Evolutionary conservation across 2,888 invertebrate species (phyloP), one percentile per base, ranked within the genome.

Genomic region (Listrodromus nycthemerus): DNA sequence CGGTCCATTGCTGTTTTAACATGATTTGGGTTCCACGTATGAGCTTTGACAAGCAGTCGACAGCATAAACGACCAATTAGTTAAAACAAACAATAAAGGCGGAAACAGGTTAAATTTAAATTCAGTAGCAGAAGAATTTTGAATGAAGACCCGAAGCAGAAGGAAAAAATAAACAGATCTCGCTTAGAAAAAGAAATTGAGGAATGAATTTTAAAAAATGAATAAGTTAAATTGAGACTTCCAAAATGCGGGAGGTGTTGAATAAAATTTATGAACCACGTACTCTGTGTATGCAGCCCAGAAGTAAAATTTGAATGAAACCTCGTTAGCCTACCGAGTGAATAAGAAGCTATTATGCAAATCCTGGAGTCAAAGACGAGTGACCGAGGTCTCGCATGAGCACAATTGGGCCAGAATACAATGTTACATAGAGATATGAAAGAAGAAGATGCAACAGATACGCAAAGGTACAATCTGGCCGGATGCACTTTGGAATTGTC

Each of bases 291-390:
- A 61, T n/a, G 30, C 61, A 61, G 16, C n/a, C 6, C 16, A 61
- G 19, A 33, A 37, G 33, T 37, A 3, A 21, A 19, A n/a, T 63
- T 55, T 89, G 88, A 89, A 89, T 88, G 86, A 86, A 85, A 85
- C 79, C 88, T 91, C 90, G 89, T 89, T 88, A 88, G 87, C 85
- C 87, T 86, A 81, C 86, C 84, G 75, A 82, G 86, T 87, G 83
- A 89, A 89, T 37, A 19, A 90, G 88, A 88, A 87, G 86, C 89
- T 89, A 90, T 89, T 90, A 89, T 90, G 89, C 89, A 90, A 90
- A 91, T 89, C 89, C 88, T 87, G 78, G 87, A 89, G 88, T 87
- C 83, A 86, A 87, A 16, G 86, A 88, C 84, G 83, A 86, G 83
- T 85, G 27, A 61, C 61, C 61, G 61, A 16, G 61, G 2, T 61